Evolutionary conservation across 2,797 vertebrate species (phyloP), one percentile per base, ranked within the genome.

Genomic region (Enteromius fasciolatus): DNA sequence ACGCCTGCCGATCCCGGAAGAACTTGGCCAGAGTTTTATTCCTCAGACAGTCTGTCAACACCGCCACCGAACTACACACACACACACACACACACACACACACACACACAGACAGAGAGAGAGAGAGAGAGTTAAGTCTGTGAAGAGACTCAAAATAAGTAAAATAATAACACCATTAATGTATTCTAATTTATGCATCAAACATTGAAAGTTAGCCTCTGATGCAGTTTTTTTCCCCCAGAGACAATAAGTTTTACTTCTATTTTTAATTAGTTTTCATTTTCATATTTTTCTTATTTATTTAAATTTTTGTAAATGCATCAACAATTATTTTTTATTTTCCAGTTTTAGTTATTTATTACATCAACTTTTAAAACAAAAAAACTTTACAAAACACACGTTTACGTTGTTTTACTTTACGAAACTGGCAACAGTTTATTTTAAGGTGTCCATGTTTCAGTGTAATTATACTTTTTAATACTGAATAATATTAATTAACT

Each of bases 41-140:
- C 90, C 95, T 94, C 97, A 99, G 98, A 91, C 97, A 99, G 63
- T 98, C 97, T 0, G 97, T 97, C 84, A 99, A 89, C 0, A 97
- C 93, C 0, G 96, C 97, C 89, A 99, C 97, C 0, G 98, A 99
- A 92, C 98, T 99, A 88, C 1, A 57, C 41, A 88, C 0, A 90
- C 48, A 84, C 1, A 57, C 41, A 88, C 0, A 90, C 48, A 84
- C 76, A 76, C 14, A 68, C 1, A 54, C 8, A 88, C 0, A 90
- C 50, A 84, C 76, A 28, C 28, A 88, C 0, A 90, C 50, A 84
- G 75, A 28, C 28, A 28, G 28, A 31, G 28, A 31, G 28, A 68
- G 0, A 59, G 1, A 28, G 3, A 2, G 1, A 67, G 46, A 12
- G 2, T 5, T 46, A 2, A 69, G 66, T n/a, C 31, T 36, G 31